Evolutionary conservation across 2,888 invertebrate genomes (phyloP), one percentile per base, ranked within the genome.

Genomic region (Sesia apiformis): DNA sequence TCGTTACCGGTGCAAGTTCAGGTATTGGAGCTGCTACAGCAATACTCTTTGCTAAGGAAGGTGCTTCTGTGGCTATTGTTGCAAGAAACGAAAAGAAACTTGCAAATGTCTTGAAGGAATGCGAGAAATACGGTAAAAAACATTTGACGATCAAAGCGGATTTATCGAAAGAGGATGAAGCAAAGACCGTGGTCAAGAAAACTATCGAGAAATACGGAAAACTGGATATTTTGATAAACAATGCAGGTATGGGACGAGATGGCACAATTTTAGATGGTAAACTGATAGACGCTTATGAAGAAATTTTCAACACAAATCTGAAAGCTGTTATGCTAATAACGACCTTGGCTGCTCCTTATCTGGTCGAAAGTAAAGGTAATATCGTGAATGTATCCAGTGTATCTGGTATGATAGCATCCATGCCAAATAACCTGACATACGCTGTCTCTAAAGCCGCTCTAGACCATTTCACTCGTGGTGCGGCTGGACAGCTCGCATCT

Each of bases 11-110:
- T 38, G 92, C 93, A 0, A 93, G 93, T 68, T 93, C 93, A 3
- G 94, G 94, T 0, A 94, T 94, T 57, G 94, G 94, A 3, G 91
- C 91, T 0, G 91, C 91, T 7, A 90, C 92, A 1, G 93, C 93
- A 1, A 63, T 91, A 2, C 86, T 91, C 56, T 93, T 94, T 66
- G 90, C 93, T 2, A 86, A 90, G 66, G 78, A 91, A 52, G 92
- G 92, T 6, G 93, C 92, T 1, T 78, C 77, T 7, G 73, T 94
- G 4, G 86, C 91, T 39, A 91, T 90, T 70, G 92, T 85, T 72
- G 95, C 90, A 81, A 87, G 95, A 60, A 94, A 94, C 77, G 70
- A 80, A 49, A 90, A 90, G 5, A 94, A 93, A 66, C 81, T 96
- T 38, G 78, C 91, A 52, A 81, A 90, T 60, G 90, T 92, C 0